A percentile compares a stretch with the other conserved stretches of the same genome.
These are phyloP conservation scores for Umimayanthus chanpuru DNA, from an alignment of 92 coral and sea anemone genomes.

Conservation along the genomic window DNA sequence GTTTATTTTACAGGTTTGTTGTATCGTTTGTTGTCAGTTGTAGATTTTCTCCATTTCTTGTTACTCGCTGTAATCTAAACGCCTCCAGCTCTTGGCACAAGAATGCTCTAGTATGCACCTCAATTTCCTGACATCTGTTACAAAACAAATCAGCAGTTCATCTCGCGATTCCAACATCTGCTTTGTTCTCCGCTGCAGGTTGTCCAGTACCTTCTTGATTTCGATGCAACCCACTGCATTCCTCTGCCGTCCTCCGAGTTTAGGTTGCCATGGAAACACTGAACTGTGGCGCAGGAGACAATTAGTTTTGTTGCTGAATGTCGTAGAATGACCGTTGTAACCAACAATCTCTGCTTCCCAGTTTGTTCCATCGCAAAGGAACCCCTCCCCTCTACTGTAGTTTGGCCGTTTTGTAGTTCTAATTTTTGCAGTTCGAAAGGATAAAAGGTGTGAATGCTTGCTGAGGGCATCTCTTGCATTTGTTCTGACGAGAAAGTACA, in stretches of 20 bases:
- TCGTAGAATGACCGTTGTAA: not conserved
- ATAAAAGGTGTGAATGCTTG: not conserved
- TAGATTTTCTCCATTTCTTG: too few relatives aligned
- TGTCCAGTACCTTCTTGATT: constrained; percentile 84
- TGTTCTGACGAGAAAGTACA: not conserved
- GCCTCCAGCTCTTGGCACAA: too few relatives aligned
- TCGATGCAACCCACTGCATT: constrained; percentile 93
- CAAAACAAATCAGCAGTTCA: not conserved
- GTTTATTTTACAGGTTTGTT: too few relatives aligned
- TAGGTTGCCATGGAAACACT: constrained; percentile 80
- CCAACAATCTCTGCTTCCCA: not conserved
- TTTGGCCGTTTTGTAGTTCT: not conserved
- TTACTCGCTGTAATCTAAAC: too few relatives aligned
- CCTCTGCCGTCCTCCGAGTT: constrained; percentile 84
- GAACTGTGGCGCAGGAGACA: not conserved
- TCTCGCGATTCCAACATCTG: not conserved
- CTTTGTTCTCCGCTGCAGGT: constrained; percentile 54
- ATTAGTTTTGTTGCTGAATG: not conserved
- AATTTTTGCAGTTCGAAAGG: not conserved
- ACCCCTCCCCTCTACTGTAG: not conserved
- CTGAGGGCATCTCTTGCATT: not conserved
- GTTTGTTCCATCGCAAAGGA: not conserved
- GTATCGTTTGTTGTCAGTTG: too few relatives aligned
- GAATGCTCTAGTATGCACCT: not conserved
- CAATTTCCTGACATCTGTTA: not conserved